Base-by-base conservation (phyloP, 1,140 invertebrate species). In the Harlomillsia oculata region DNA sequence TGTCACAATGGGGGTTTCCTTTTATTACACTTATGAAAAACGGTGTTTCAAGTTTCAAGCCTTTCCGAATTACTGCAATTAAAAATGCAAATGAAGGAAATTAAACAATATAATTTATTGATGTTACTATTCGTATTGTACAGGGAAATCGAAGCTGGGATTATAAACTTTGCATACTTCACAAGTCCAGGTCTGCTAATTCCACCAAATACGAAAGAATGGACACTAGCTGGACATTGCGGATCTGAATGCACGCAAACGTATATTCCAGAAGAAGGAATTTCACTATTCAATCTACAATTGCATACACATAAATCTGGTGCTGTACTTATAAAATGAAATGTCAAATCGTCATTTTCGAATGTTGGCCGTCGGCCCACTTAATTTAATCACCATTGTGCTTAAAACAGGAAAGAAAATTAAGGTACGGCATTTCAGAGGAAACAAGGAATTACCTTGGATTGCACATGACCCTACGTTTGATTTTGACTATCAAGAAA, bases 381-480 rank as follows among this genome's bases (percentile, higher is more conserved):
- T 8, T 34, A 34, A 34, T 9, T 34, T 9, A 9, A 34, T 34
- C n/a, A 34, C 8, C 8, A n/a, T n/a, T 49, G 29, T 49, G 16
- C 8, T 51, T 30, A 14, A n/a, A n/a, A n/a, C 68, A 61, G 81
- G 81, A 34, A 76, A 76, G 66, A 80, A 82, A 68, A 76, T 83
- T 44, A 71, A 78, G 54, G 65, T 83, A 41, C 74, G 79, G 49
- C 80, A 82, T 68, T 80, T 83, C 59, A 75, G 81, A 50, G 75
- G 73, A 53, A 72, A 73, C 50, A 71, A 75, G 59, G 81, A 83
- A 69, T 68, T 82, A 65, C 72, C 78, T 39, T 80, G 81, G 32
- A 79, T 83, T 62, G 78, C 77, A 49, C 73, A 75, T 45, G 82
- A 83, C 68, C 75, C 77, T 65, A 82, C 80, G 69, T 79, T 82